These are phyloP conservation scores for Anodontia alba DNA, from an alignment of 2,888 invertebrate genomes.

Conservation along the genomic window DNA sequence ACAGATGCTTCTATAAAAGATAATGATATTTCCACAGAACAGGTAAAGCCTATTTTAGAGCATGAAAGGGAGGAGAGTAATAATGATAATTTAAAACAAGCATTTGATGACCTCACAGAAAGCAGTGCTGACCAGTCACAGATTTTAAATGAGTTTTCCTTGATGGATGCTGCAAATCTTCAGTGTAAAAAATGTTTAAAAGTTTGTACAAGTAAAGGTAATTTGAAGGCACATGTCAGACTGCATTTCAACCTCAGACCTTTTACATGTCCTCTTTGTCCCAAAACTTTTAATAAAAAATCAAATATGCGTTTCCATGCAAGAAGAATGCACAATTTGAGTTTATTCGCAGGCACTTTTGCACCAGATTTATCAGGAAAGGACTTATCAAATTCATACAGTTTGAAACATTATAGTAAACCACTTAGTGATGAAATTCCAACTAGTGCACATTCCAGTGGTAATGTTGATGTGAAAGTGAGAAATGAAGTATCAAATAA, in stretches of 20 bases:
- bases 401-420: too few species aligned
- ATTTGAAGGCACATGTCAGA: background rate
- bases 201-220: background rate
- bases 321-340: background rate
- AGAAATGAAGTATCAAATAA: too few species aligned
- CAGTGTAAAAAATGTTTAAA: background rate
- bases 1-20: too few species aligned
- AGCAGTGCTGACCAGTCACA: background rate
- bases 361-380: background rate
- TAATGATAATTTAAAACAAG: too few species aligned
- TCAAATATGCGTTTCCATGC: conserved; percentile 1
- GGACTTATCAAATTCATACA: background rate
- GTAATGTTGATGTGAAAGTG: too few species aligned
- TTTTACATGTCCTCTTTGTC: background rate
- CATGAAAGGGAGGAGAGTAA: too few species aligned
- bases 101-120: background rate
- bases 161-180: background rate
- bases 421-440: too few species aligned
- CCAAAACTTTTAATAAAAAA: background rate
- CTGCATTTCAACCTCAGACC: background rate
- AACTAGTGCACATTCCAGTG: too few species aligned
- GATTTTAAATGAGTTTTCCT: background rate
- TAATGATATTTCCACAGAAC: too few species aligned
- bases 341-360: background rate
- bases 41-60: too few species aligned